Conservation (phyloP, 2,113 vertebrate genomes). For the Hydrolagus affinis region DNA sequence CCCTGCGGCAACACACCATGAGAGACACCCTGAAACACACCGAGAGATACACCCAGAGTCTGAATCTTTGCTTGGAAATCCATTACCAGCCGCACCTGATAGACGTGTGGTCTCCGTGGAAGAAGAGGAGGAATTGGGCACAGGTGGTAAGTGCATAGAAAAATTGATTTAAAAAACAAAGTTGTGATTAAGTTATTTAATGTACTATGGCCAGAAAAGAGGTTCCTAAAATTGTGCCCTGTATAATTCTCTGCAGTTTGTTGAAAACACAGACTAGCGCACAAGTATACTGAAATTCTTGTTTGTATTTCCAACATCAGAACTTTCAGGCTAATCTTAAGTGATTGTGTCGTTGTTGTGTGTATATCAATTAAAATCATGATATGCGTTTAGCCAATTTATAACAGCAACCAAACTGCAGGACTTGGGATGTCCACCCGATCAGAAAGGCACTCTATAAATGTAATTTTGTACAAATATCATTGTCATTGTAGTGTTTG, state of each 20-base stretch:
- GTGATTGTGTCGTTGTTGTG: no score
- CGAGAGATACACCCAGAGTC: background rate
- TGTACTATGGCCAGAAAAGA: background rate
- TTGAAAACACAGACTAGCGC: background rate
- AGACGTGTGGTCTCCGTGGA: constrained; percentile 63
- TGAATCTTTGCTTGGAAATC: constrained; percentile 34
- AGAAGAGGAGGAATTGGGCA: constrained; percentile 61
- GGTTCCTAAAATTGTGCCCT: background rate
- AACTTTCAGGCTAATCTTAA: background rate
- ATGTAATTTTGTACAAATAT: no score
- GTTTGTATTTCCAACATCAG: background rate
- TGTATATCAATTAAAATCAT: no score
- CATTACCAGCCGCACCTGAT: constrained; percentile 40
- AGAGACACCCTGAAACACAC: constrained; percentile 35
- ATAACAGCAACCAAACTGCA: no score
- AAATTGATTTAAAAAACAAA: background rate
- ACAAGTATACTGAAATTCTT: background rate
- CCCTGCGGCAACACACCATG: background rate
- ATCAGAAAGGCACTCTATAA: no score
- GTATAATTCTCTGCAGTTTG: background rate
- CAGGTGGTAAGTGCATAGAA: constrained; percentile 59
- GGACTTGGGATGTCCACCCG: no score
- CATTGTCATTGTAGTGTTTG: no score
- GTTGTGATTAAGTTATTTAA: background rate
- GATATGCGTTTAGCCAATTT: no score